Conservation (phyloP, 2,797 vertebrate genomes). For the Intellagama lesueurii region DNA sequence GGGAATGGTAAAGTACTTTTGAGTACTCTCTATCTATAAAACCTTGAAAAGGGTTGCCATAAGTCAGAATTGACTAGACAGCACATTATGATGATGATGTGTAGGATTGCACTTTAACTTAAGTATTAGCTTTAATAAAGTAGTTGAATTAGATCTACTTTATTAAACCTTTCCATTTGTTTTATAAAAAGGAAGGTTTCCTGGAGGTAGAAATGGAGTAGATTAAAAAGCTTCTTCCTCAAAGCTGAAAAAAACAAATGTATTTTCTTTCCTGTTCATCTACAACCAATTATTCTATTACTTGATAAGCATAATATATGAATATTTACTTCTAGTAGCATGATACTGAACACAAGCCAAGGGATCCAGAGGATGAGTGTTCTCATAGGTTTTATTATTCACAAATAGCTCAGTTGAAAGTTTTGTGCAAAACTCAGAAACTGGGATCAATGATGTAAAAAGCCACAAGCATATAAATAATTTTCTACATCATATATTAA, state of each 20-base stretch:
- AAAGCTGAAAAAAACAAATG: not conserved
- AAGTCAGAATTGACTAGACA: not conserved
- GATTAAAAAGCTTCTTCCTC: not conserved
- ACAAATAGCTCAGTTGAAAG: constrained; percentile 7
- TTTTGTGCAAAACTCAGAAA: not conserved
- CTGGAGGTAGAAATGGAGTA: not conserved
- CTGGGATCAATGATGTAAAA: constrained; percentile 15
- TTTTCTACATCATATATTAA: constrained; percentile 12
- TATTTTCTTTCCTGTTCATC: not conserved
- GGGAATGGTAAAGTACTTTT: no score
- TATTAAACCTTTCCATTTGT: not conserved
- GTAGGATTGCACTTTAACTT: no score
- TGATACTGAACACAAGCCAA: not conserved
- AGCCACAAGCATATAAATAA: not conserved
- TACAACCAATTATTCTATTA: not conserved
- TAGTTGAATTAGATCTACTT: not conserved
- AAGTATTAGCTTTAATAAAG: not conserved
- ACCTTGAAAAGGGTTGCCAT: no score
- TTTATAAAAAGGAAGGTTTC: not conserved
- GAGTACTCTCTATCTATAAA: no score
- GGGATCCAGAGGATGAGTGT: not conserved
- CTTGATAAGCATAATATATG: not conserved
- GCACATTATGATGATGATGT: not conserved
- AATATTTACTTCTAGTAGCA: not conserved
- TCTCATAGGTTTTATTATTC: constrained; percentile 9